Evolutionary conservation across 2,888 invertebrate species (phyloP).

Genomic region (Argyra leucocephala): DNA sequence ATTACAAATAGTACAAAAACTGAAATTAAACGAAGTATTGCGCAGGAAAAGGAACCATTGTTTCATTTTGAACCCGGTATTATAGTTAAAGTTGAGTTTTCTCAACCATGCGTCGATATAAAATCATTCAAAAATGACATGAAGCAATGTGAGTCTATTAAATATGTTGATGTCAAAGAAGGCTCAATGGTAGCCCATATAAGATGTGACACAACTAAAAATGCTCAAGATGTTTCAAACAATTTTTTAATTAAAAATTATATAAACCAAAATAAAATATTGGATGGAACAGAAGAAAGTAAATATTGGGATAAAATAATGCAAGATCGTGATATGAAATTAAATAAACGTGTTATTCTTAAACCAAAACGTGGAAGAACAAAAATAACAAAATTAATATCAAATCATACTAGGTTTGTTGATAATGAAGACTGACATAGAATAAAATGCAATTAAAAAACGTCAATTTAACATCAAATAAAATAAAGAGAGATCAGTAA

Average conservation of each 20-base stretch:
- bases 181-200: constrained; percentile 59
- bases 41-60: constrained; percentile 34
- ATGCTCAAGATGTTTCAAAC: constrained; percentile 39
- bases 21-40: constrained; percentile 26
- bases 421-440: constrained; percentile 33
- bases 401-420: constrained; percentile 38
- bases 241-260: constrained; percentile 29
- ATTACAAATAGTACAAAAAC: constrained; percentile 23
- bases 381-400: constrained; percentile 33
- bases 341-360: constrained; percentile 36
- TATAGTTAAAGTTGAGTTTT: constrained; percentile 59
- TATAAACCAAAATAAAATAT: constrained; percentile 36
- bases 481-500: too few relatives aligned
- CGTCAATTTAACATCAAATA: too few relatives aligned
- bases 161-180: constrained; percentile 72
- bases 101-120: constrained; percentile 57
- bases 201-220: constrained; percentile 50
- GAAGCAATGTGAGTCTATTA: constrained; percentile 50
- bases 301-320: constrained; percentile 73
- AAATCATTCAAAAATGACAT: constrained; percentile 61
- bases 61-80: constrained; percentile 52
- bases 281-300: constrained; percentile 59
- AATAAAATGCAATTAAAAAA: too few relatives aligned
- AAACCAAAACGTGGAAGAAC: constrained; percentile 38
- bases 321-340: constrained; percentile 45